Base-by-base conservation (phyloP, 2,113 vertebrate genomes). In the Lepus europaeus region DNA sequence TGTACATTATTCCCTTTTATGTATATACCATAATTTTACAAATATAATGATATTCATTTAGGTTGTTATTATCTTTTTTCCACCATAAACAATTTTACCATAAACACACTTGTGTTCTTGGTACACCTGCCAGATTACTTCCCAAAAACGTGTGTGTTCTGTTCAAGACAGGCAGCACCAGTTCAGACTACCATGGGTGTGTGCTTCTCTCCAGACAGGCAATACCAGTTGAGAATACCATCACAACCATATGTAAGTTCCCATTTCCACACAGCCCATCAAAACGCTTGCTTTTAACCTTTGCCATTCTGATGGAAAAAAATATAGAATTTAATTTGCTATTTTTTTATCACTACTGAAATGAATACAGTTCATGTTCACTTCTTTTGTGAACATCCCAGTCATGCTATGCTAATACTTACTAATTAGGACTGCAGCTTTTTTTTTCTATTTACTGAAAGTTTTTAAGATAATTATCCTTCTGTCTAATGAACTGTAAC, bases 251-350 rank as follows among this genome's bases (percentile, higher is more conserved):
- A 20, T 9, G 0, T 2, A 20, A 82, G 53, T 76, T 92, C 66
- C 64, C 23, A 51, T 81, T 70, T 70, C 61, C 45, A 80, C 19
- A 93, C 17, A 93, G 4, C 20, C 29, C 9, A 63, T 49, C 84
- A 53, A 22, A 6, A 56, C 45, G 45, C 27, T 17, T 64, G 33
- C 69, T 90, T 91, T 63, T 76, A 36, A 93, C 63, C 79, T 93
- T 49, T 89, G 66, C 33, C 61, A 73, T 39, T 70, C 61, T 92
- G 31, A 93, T 33, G 22, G 73, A 79, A 82, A 87, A 77, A 76
- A 14, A 22, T 33, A 82, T 20, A 49, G 63, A 64, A 79, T 70
- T 88, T 73, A 80, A 76, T 36, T 63, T 89, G 22, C 13, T n/a
- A 33, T 56, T 39, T 74, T 79, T 89, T 89, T 49, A 66, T 49